A percentile compares a stretch with the other conserved stretches of the same genome.
Conservation (phyloP, 2,113 vertebrate species). For the Hippocampus comes region DNA sequence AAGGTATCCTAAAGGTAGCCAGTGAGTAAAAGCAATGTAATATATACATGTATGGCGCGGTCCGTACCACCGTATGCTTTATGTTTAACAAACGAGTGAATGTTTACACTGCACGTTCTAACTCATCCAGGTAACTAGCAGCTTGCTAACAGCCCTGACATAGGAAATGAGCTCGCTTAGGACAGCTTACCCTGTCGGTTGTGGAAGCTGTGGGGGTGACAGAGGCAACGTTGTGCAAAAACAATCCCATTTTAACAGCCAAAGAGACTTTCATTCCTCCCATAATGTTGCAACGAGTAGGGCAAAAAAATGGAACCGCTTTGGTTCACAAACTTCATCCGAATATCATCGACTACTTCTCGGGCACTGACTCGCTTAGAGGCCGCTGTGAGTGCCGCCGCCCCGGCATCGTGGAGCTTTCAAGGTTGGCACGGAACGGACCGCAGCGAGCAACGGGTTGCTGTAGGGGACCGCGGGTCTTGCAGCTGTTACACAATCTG, state of each 20-base stretch:
- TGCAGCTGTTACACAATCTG: conserved; percentile 63
- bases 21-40: neutral
- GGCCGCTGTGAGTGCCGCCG: conserved; percentile 58
- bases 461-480: conserved; percentile 12
- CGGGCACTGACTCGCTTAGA: conserved; percentile 21
- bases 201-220: conserved; percentile 64
- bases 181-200: conserved; percentile 63
- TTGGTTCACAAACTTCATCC: conserved; percentile 13
- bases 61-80: too few species aligned
- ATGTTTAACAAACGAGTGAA: neutral
- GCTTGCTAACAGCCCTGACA: conserved; percentile 8
- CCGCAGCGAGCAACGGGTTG: conserved; percentile 34
- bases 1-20: neutral
- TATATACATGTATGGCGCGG: rapidly evolving
- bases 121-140: neutral
- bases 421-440: conserved; percentile 32
- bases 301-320: conserved; percentile 19
- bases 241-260: conserved; percentile 70
- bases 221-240: conserved; percentile 66
- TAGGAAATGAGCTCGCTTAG: conserved; percentile 19
- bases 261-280: conserved; percentile 57
- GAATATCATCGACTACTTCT: neutral
- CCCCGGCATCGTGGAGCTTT: conserved; percentile 43
- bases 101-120: neutral
- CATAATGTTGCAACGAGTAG: conserved; percentile 15